These are phyloP conservation scores for Parazoanthus swiftii DNA, from an alignment of 92 coral and sea anemone species.

Conservation along the genomic window DNA sequence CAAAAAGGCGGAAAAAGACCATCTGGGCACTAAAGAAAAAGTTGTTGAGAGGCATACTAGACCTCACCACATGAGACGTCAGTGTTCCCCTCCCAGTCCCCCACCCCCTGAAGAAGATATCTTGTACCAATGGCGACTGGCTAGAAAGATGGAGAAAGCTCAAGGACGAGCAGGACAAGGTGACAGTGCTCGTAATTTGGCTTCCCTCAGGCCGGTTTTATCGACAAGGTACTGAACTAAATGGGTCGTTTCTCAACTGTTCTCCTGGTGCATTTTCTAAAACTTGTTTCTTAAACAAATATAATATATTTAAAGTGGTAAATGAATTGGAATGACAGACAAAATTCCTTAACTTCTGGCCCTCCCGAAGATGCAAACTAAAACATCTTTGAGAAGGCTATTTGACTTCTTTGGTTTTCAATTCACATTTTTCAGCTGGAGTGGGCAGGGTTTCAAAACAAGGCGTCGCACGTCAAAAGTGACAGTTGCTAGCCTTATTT, in stretches of 20 bases:
- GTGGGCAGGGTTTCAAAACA: too few species aligned
- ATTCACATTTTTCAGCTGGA: too few species aligned
- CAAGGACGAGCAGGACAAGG: constrained; percentile 62
- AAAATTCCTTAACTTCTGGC: too few species aligned
- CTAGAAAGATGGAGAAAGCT: constrained; percentile 92
- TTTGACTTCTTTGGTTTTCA: too few species aligned
- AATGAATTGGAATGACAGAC: too few species aligned
- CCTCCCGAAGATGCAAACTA: too few species aligned
- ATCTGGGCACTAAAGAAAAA: constrained; percentile 37
- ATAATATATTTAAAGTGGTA: too few species aligned
- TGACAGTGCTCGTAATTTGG: not conserved
- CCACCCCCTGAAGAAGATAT: constrained; percentile 94
- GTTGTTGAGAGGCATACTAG: constrained; percentile 37
- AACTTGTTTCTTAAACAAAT: too few species aligned
- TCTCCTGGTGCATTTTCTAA: too few species aligned
- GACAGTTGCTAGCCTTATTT: too few species aligned
- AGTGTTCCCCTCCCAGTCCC: constrained; percentile 56
- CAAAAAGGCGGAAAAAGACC: not conserved
- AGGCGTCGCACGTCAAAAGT: too few species aligned
- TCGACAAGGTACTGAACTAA: constrained; percentile 7
- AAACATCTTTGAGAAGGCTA: too few species aligned
- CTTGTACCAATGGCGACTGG: constrained; percentile 95
- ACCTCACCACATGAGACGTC: constrained; percentile 30
- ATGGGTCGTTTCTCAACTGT: not conserved
- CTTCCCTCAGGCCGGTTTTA: constrained; percentile 1